A percentile compares a stretch with the other conserved stretches of the same genome.
Evolutionary conservation across 2,888 invertebrate genomes (phyloP).

Genomic region (Steinernema carpocapsae): DNA sequence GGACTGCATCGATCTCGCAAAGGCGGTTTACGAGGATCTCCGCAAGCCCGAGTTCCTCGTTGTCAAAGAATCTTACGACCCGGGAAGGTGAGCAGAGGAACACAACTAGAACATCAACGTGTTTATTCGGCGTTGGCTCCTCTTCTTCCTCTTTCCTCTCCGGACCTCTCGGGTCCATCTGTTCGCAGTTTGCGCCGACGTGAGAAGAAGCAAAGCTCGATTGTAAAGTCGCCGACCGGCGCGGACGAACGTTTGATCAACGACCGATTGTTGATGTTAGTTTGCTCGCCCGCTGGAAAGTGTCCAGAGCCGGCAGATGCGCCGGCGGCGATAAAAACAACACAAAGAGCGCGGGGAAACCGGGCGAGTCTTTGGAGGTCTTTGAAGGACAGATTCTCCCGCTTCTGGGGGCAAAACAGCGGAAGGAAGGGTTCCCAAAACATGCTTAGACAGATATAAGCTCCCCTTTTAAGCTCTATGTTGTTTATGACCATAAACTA

Average conservation of each 20-base stretch:
- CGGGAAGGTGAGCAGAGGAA: constrained; percentile 15
- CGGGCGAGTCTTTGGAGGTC: no score
- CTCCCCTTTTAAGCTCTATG: no score
- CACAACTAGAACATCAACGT: no score
- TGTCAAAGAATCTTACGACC: constrained; percentile 9
- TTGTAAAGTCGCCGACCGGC: constrained; percentile 11
- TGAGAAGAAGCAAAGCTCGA: not conserved
- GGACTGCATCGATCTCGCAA: not conserved
- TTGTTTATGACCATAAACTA: no score
- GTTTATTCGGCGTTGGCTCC: not conserved
- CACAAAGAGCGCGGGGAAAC: not conserved
- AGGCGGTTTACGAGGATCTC: not conserved
- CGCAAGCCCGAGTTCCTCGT: constrained; percentile 12
- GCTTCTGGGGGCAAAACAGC: no score
- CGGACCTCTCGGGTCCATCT: not conserved
- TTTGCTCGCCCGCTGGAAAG: constrained; percentile 11
- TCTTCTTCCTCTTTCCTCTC: not conserved
- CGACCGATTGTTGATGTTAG: constrained; percentile 19
- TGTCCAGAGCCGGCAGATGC: constrained; percentile 10
- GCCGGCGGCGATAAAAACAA: not conserved
- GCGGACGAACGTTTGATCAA: constrained; percentile 10
- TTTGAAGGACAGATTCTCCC: no score
- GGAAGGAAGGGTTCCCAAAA: no score
- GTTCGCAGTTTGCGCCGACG: no score
- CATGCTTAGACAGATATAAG: no score